Base-by-base conservation (phyloP, 2,888 invertebrate genomes). In the Helleia helle region DNA sequence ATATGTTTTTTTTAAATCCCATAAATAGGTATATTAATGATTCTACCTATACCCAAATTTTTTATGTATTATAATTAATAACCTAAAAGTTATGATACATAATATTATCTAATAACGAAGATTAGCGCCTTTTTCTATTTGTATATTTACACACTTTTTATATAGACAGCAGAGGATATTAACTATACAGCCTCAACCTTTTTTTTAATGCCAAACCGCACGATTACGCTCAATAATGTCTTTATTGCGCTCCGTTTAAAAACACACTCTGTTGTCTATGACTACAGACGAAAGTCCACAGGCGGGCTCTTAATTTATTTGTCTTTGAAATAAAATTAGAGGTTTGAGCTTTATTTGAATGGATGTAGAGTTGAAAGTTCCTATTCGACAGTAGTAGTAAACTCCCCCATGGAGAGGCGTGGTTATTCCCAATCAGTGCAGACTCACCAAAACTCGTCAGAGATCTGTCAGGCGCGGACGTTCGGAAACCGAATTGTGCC, bases 391-490 rank as follows among this genome's bases (percentile, higher is more conserved):
- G 12, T 6, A 13, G 28, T 36, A 38, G 41, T 27, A 18, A 41
- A 46, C 51, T 40, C 54, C 47, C 55, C 52, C 50, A 49, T 49
- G 43, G 48, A 43, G 45, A 54, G 54, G 55, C 55, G 54, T 52
- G 55, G 55, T 47, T 44, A 46, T 42, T 47, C 40, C 41, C 42
- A 39, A 49, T 47, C 48, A 43, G 36, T 41, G 34, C 44, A 40
- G 38, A 42, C 37, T 47, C 42, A 44, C 49, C 51, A 50, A 49
- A 50, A 42, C 50, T 44, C 48, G 46, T 44, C 43, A 45, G 46
- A 46, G 45, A 45, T 46, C 50, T 50, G 46, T 48, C 52, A 47
- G 51, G 47, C 30, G 45, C 52, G 46, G 52, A 46, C 57, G 52
- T 55, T 50, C 43, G 47, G 47, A 51, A 44, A 48, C 46, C 49